Evolutionary conservation across 2,113 vertebrate species (phyloP), one percentile per base, ranked within the genome.

Genomic region (Platanista minor): DNA sequence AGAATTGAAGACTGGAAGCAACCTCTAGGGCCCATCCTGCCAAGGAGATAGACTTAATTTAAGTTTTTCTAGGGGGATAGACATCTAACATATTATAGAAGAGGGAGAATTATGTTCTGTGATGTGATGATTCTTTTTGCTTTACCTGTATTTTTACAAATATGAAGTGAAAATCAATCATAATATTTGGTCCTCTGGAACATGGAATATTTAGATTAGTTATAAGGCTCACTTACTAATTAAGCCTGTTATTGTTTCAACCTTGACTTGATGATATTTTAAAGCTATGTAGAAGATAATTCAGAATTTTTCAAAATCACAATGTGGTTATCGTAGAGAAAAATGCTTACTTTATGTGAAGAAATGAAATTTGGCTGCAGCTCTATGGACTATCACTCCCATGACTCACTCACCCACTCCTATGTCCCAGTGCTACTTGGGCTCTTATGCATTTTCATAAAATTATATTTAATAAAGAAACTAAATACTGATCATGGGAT

Each of bases 241-340:
- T 85, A 87, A 84, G 12, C 25, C 41, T 29, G 33, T 67, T 67
- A 52, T 25, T 69, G 2, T 75, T 77, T 95, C 81, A 77, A 11
- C n/a, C 11, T 95, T 85, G 61, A 74, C 31, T 66, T 96, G 59
- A 57, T 21, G 89, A n/a, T 77, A 85, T 74, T 90, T 97, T 74
- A 94, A 83, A 96, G 43, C 18, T 80, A 66, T 8, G 0, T 29
- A 39, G 21, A 59, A 94, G 94, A 41, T n/a, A 87, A 46, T 69
- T 93, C 20, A 80, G n/a, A 5, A 46, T 18, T 87, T 92, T 95
- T 72, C 43, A 91, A 71, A 88, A 78, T 93, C 17, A 77, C 77
- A 27, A 43, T 59, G 27, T 94, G 41, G 13, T 92, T 81, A 27
- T 59, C 12, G 64, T 6, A 54, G 27, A 74, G 17, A 71, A 43